Base-by-base conservation (phyloP, 2,797 vertebrate species). In the Cyclopterus lumpus region DNA sequence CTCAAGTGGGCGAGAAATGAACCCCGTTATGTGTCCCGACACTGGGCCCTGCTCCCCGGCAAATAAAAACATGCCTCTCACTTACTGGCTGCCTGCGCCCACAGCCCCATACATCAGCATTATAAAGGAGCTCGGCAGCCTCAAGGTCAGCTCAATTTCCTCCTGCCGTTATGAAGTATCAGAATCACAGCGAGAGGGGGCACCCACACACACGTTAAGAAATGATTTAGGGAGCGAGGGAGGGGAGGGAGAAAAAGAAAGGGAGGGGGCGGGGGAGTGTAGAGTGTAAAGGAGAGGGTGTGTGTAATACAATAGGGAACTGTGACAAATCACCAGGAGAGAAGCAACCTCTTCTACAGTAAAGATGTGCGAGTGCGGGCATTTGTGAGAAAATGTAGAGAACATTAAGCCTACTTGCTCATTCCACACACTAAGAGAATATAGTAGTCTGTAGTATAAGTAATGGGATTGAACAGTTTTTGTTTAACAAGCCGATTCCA, bases 51-150 rank as follows among this genome's bases (percentile, higher is more conserved):
- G 93, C 90, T 88, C 92, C 83, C 84, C 75, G 61, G 92, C 93
- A 95, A 95, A 95, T 95, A 95, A 95, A 95, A 95, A 95, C 95
- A 95, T 92, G 93, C 86, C 92, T 93, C 93, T 94, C 95, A 93
- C 94, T 95, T 94, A 93, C 91, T 92, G 93, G 91, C 92, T 89
- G 89, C 90, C 90, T 73, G 88, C 62, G 64, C 87, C 78, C 89
- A 84, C 82, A 88, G 90, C 85, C 88, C 89, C 92, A 95, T 95
- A 93, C 93, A 95, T 95, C 94, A 95, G 93, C 91, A 92, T 91
- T 89, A 94, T 88, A 92, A 92, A 55, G 84, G 91, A 91, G 85
- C 90, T 71, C 77, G 75, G 88, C 91, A 92, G 91, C 92, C 89
- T 94, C 94, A 93, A 94, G 95, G 95, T 95, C 94, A 94, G 94